Base-by-base conservation (phyloP, 2,888 invertebrate genomes). In the Danaus chrysippus region DNA sequence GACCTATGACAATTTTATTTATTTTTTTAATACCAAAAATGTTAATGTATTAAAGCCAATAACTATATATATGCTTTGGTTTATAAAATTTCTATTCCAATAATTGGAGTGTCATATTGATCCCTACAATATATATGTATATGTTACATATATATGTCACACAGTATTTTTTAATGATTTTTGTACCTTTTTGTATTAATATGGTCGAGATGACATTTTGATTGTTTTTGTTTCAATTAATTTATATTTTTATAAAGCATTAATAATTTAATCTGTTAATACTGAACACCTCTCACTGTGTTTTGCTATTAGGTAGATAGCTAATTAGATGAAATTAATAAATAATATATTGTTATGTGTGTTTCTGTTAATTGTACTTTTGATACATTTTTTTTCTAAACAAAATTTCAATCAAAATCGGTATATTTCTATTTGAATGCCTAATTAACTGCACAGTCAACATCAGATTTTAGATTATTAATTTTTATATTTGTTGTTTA, bases 291-390 rank as follows among this genome's bases (percentile, higher is more conserved):
- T 17, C n/a, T 10, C 49, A 15, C 9, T 17, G 15, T 34, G 23
- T 34, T 17, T 8, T 11, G 10, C 49, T 52, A 13, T 41, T 60
- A 43, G 57, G 52, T 61, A 56, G 34, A 56, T 49, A 23, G 58
- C 42, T 23, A 55, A 46, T 52, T 55, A 58, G 57, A 66, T 65
- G 62, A 65, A 61, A 56, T 65, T 66, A 58, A 58, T 66, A 76
- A 68, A 70, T 58, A 71, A 72, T 73, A 70, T 64, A 58, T 67
- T 58, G 67, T 61, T 60, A 15, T 76, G 74, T 74, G 64, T 73
- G 79, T 80, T 68, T 75, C 71, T 78, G 75, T 76, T 78, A 73
- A 62, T 61, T 57, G 54, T 49, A 23, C 53, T 66, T 54, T 52
- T 59, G 42, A 9, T 1, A 59, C 12, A 43, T 43, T 34, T 34